phyloP scores from a whole-genome alignment of 2,113 vertebrate genomes.

The Anarrhichthys ocellatus region DNA sequence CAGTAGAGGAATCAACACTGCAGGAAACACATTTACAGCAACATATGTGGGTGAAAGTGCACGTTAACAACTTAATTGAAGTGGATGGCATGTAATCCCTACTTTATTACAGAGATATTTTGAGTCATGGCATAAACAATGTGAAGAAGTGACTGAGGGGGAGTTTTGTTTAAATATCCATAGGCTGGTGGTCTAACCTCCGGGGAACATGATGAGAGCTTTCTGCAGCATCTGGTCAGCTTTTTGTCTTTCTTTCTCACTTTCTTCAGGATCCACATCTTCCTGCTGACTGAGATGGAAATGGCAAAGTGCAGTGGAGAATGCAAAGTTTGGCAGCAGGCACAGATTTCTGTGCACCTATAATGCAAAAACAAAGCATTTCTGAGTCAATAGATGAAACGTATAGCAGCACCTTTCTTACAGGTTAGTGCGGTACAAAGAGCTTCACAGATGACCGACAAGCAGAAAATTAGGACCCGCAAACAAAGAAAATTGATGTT shows the following conservation, averaged over 20 bases:
- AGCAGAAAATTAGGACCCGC: background rate
- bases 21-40: slow-evolving; percentile 17
- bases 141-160: background rate
- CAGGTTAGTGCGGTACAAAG: background rate
- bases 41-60: background rate
- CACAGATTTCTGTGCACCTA: slow-evolving; percentile 94
- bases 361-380: slow-evolving; percentile 36
- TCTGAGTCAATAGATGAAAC: background rate
- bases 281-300: slow-evolving; percentile 93
- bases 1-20: slow-evolving; percentile 92
- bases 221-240: slow-evolving; percentile 87
- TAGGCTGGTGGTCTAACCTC: slow-evolving; percentile 79
- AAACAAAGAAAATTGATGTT: background rate
- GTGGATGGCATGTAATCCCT: background rate
- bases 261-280: slow-evolving; percentile 84
- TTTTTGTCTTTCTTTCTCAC: slow-evolving; percentile 74
- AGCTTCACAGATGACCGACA: background rate
- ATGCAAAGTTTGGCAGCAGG: slow-evolving; percentile 97
- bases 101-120: background rate
- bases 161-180: background rate
- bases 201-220: slow-evolving; percentile 93
- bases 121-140: background rate
- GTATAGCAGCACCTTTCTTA: background rate
- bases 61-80: background rate
- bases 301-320: slow-evolving; percentile 91